phyloP scores from a whole-genome alignment of 2,888 invertebrate species.

The Drosophila sordidapex region DNA sequence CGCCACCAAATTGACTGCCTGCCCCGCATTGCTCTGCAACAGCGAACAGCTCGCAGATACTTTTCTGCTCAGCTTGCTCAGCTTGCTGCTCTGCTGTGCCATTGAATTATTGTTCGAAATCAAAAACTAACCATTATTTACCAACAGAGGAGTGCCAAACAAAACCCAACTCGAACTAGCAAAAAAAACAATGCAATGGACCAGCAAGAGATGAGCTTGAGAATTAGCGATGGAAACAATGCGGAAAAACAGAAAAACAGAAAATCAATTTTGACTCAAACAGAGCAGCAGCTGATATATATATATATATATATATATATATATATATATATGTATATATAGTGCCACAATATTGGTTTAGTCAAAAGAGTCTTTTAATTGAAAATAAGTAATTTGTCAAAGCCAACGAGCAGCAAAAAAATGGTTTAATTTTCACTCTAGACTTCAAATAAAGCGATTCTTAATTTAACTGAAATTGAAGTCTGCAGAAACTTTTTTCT shows the following conservation, averaged over 20 bases:
- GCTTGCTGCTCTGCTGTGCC: constrained; percentile 39
- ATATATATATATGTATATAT: background rate
- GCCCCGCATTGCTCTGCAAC: constrained; percentile 5
- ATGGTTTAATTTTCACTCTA: background rate
- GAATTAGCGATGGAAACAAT: constrained; percentile 1
- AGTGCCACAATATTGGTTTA: background rate
- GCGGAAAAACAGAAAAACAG: background rate
- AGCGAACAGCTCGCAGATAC: constrained; percentile 39
- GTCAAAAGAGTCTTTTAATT: background rate
- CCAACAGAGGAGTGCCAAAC: constrained; percentile 59
- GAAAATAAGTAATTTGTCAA: background rate
- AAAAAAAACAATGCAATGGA: constrained; percentile 15
- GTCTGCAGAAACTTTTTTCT: background rate
- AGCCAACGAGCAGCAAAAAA: background rate
- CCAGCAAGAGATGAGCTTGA: constrained; percentile 22
- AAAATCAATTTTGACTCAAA: background rate
- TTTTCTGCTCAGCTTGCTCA: constrained; percentile 14
- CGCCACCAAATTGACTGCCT: constrained; percentile 68
- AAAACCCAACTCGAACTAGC: constrained; percentile 45
- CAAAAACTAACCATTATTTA: constrained; percentile 79
- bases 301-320: too few species aligned
- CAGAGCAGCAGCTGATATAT: background rate
- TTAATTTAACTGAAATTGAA: background rate
- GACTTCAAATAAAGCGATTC: background rate
- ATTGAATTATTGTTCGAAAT: constrained; percentile 77